A percentile compares a stretch with the other conserved stretches of the same genome.
Evolutionary conservation across 2,888 invertebrate species (phyloP).

Genomic region (Drosophila lutescens): DNA sequence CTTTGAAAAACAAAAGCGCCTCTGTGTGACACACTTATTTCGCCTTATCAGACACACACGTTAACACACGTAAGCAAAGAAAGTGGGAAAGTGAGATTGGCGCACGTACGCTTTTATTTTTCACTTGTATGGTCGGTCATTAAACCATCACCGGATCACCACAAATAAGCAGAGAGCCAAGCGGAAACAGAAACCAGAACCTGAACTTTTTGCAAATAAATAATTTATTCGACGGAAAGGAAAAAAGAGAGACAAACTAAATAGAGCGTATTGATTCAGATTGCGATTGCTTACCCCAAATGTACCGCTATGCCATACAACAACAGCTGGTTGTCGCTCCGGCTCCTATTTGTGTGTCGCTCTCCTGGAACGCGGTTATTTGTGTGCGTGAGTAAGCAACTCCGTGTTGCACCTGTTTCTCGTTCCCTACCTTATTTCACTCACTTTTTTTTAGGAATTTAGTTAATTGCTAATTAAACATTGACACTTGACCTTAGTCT

Average conservation of each 20-base stretch:
- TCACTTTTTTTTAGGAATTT: not conserved
- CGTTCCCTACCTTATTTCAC: too few relatives aligned
- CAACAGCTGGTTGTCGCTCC: constrained; percentile 39
- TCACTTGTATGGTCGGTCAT: constrained; percentile 39
- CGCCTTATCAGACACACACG: constrained; percentile 37
- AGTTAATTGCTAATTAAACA: not conserved
- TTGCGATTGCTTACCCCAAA: constrained; percentile 60
- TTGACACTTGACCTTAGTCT: not conserved
- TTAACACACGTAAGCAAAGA: not conserved
- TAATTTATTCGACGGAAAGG: constrained; percentile 12
- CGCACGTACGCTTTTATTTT: constrained; percentile 31
- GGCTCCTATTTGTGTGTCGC: constrained; percentile 12
- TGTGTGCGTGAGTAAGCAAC: not conserved
- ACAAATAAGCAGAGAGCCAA: constrained; percentile 30
- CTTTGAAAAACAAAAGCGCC: constrained; percentile 62
- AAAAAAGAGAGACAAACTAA: constrained; percentile 34
- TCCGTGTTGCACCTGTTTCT: constrained; percentile 4
- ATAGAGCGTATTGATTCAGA: constrained; percentile 57
- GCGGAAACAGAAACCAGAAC: constrained; percentile 44
- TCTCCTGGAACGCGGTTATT: constrained; percentile 8
- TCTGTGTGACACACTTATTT: constrained; percentile 44
- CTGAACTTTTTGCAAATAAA: constrained; percentile 26
- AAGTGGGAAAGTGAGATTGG: constrained; percentile 2
- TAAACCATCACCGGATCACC: constrained; percentile 29
- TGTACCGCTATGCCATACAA: constrained; percentile 60